Base-by-base conservation (phyloP, 2,797 vertebrate species). In the Propithecus perrieri region DNA sequence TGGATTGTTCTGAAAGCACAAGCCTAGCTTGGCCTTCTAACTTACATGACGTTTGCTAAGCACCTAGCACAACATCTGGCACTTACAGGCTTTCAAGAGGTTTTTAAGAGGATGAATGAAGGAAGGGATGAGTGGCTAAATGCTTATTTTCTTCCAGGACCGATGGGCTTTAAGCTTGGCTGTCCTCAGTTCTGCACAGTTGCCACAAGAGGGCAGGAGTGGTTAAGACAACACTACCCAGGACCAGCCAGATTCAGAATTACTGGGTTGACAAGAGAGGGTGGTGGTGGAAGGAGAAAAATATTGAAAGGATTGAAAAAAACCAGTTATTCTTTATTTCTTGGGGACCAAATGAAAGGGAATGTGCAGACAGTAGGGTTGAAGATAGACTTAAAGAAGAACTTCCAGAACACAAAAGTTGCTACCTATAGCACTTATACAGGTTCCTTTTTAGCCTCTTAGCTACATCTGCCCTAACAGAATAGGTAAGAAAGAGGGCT, bases 181-280 rank as follows among this genome's bases (percentile, higher is more conserved):
- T 22, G 59, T 11, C 5, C 33, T 55, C 84, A 43, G 72, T 87
- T 88, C 69, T 20, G 12, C 22, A 20, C 2, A 90, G 33, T 43
- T 4, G 55, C 80, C 97, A 57, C 93, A 85, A 96, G 98, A 78
- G 93, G 96, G 86, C 91, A 93, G 91, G 1, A 94, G 33, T 48
- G 7, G 63, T 35, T 55, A 94, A 96, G 67, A 24, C 57, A 95
- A 74, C 24, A 43, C 6, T 10, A 33, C 17, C 28, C 4, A 15
- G 65, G 74, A 61, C 33, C 28, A 0, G 1, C 20, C 20, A 30
- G 69, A 43, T 13, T 15, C 41, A 15, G 55, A 85, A 61, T 78
- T 11, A 53, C 22, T 26, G 13, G 28, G 4, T 48, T 18, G 48
- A 76, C 18, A 3, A 28, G 48, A 20, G 22, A 88, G 53, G 43